Evolutionary conservation across 2,888 invertebrate genomes (phyloP).

Genomic region (Seladonia tumulorum): DNA sequence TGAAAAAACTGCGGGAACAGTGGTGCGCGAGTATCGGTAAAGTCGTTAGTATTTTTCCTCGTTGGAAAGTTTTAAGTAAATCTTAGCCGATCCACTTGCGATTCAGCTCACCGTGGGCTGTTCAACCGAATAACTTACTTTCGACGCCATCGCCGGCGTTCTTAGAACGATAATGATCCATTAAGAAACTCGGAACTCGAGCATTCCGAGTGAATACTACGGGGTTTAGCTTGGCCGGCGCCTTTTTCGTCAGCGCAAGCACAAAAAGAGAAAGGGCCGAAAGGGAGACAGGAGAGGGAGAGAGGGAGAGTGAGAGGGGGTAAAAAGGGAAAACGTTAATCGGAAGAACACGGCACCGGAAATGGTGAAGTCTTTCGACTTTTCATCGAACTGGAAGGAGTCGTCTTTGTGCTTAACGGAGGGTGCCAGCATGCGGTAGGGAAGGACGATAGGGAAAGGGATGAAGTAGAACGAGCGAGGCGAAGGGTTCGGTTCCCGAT

Average conservation of each 20-base stretch:
- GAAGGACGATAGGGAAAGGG: conserved; percentile 28
- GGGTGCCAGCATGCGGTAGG: conserved; percentile 49
- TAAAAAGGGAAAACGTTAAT: conserved; percentile 61
- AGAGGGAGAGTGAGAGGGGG: background rate
- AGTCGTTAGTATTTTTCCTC: conserved; percentile 36
- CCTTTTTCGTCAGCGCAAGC: conserved; percentile 27
- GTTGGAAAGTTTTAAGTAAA: conserved; percentile 65
- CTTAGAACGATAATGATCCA: conserved; percentile 70
- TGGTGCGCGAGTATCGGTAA: conserved; percentile 6
- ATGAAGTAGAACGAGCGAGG: conserved; percentile 33
- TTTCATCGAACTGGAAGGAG: conserved; percentile 73
- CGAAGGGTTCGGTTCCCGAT: conserved; percentile 59
- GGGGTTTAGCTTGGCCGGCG: conserved; percentile 37
- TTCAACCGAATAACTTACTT: conserved; percentile 67
- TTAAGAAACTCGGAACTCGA: conserved; percentile 68
- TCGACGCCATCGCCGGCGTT: conserved; percentile 59
- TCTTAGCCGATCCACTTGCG: conserved; percentile 66
- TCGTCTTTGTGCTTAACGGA: conserved; percentile 72
- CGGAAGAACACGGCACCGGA: conserved; percentile 60
- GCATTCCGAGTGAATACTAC: conserved; percentile 64
- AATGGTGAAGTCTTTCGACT: conserved; percentile 70
- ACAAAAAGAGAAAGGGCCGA: background rate
- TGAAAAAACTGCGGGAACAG: background rate
- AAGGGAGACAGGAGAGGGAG: background rate
- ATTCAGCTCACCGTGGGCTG: conserved; percentile 54